These are phyloP conservation scores for Pseudanteris insignis DNA, from an alignment of 2,888 invertebrate species.

Conservation along the genomic window DNA sequence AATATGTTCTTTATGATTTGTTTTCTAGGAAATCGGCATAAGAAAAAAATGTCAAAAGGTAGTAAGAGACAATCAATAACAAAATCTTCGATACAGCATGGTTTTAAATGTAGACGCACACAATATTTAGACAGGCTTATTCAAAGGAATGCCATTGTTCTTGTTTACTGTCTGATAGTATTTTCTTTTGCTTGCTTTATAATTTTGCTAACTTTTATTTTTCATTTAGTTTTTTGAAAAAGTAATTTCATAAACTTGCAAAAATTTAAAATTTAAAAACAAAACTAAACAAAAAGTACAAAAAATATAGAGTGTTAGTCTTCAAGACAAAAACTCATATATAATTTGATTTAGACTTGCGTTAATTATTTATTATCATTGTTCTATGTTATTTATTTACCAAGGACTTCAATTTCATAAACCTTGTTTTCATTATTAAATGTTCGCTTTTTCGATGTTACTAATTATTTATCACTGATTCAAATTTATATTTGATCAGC, in stretches of 20 bases:
- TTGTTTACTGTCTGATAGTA: conserved; percentile 58
- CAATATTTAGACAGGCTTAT: conserved; percentile 57
- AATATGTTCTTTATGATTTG: too few relatives aligned
- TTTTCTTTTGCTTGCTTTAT: conserved; percentile 61
- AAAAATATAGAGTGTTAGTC: conserved; percentile 19
- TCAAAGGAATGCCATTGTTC: conserved; percentile 57
- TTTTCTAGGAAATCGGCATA: conserved; percentile 61
- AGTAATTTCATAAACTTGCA: too few relatives aligned
- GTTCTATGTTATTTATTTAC: conserved; percentile 45
- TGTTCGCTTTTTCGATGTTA: conserved; percentile 24
- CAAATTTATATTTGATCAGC: conserved; percentile 7
- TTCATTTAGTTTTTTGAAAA: conserved; percentile 53
- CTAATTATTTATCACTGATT: conserved; percentile 20
- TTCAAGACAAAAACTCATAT: conserved; percentile 31
- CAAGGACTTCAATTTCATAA: conserved; percentile 27
- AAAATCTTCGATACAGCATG: conserved; percentile 54
- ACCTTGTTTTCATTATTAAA: conserved; percentile 19
- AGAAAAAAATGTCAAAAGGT: conserved; percentile 64
- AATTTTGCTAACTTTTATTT: conserved; percentile 58
- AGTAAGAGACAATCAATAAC: conserved; percentile 55
- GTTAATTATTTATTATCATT: conserved; percentile 49
- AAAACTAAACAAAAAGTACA: conserved; percentile 11
- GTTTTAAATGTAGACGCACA: conserved; percentile 58
- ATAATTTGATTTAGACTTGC: conserved; percentile 45
- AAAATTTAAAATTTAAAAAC: conserved; percentile 2